Percentiles rank a stretch among this genome's conserved stretches.
Conservation (phyloP, 2,113 vertebrate species). For the Periophthalmodon schlosseri region DNA sequence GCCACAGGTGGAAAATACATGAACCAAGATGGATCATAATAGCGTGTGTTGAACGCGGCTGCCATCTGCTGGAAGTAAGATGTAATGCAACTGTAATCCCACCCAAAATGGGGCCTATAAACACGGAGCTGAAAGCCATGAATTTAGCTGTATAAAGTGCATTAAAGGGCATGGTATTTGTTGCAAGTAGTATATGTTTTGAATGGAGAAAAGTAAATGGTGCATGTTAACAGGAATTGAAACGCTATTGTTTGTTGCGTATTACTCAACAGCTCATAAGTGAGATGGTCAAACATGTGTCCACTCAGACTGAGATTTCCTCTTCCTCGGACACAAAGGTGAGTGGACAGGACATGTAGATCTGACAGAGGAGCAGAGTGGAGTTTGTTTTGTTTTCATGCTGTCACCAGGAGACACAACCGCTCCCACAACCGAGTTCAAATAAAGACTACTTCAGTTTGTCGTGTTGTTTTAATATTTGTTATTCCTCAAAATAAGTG, state of each 20-base stretch:
- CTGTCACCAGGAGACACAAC: constrained; percentile 70
- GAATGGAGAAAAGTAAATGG: too few species aligned
- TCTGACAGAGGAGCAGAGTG: constrained; percentile 53
- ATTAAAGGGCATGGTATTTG: too few species aligned
- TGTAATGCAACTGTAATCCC: constrained; percentile 17
- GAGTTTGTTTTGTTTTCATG: constrained; percentile 68
- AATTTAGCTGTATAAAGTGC: too few species aligned
- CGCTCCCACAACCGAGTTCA: too few species aligned
- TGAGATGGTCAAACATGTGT: constrained; percentile 45
- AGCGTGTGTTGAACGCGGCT: constrained; percentile 10
- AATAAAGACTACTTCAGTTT: too few species aligned
- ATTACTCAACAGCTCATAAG: constrained; percentile 14
- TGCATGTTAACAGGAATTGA: too few species aligned
- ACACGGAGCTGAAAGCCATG: too few species aligned
- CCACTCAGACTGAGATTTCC: constrained; percentile 48
- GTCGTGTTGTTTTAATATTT: too few species aligned
- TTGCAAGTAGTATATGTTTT: too few species aligned
- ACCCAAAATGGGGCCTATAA: too few species aligned
- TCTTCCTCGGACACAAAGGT: constrained; percentile 45
- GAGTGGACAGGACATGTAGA: constrained; percentile 65
- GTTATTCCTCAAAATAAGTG: too few species aligned
- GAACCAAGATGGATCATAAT: not conserved
- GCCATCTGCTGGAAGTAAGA: constrained; percentile 46
- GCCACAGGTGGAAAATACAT: not conserved
- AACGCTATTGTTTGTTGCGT: too few species aligned